phyloP scores from a whole-genome alignment of 2,113 vertebrate species.

The Spilogale gracilis region DNA sequence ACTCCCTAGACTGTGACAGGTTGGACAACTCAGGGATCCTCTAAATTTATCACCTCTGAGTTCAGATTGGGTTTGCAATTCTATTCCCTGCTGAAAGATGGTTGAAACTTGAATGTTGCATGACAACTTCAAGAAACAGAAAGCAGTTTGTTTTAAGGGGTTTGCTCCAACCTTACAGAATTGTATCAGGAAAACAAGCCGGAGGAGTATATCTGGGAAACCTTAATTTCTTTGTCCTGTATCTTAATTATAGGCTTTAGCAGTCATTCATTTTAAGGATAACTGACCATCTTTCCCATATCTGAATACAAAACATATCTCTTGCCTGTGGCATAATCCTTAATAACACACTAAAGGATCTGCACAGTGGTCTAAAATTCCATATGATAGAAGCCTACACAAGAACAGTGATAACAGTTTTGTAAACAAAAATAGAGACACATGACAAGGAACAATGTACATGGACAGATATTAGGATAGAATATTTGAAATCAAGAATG shows the following conservation, averaged over 20 bases:
- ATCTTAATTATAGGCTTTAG: background rate
- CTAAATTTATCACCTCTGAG: background rate
- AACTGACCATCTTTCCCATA: background rate
- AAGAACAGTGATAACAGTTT: background rate
- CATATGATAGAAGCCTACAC: background rate
- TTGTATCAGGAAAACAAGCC: background rate
- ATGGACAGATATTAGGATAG: background rate
- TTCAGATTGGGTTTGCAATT: background rate
- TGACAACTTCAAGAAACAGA: background rate
- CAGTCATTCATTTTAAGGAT: background rate
- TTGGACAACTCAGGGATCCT: background rate
- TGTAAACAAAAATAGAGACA: background rate
- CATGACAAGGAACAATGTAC: background rate
- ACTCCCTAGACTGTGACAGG: background rate
- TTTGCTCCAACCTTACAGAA: background rate
- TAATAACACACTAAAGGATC: background rate
- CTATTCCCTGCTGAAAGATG: background rate
- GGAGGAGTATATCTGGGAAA: background rate
- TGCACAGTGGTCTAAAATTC: background rate
- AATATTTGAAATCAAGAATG: background rate
- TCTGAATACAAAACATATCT: background rate
- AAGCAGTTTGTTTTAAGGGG: background rate
- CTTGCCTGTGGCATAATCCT: background rate
- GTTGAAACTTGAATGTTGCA: background rate
- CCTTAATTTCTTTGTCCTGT: background rate